A percentile compares a stretch with the other conserved stretches of the same genome.
Evolutionary conservation across 1,140 invertebrate species (phyloP).

Genomic region (Bombus superbus): DNA sequence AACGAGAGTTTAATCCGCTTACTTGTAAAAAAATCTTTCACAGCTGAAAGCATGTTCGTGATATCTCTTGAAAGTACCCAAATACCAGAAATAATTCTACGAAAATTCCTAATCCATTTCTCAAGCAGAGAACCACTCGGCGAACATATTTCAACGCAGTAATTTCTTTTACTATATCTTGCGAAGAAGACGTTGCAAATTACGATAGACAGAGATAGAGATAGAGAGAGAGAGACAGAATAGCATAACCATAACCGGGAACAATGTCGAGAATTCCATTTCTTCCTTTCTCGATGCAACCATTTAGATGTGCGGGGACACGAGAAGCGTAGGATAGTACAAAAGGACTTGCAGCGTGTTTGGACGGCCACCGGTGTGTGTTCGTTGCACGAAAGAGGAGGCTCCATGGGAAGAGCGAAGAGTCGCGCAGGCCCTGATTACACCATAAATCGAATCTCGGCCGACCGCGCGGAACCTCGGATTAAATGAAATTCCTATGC

Average conservation of each 20-base stretch:
- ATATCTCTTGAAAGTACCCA: background rate
- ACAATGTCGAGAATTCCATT: slow-evolving; percentile 56
- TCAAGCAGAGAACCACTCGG: background rate
- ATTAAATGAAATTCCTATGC: slow-evolving; percentile 81
- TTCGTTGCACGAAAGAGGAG: slow-evolving; percentile 42
- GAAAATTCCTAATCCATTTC: background rate
- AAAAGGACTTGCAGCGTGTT: slow-evolving; percentile 53
- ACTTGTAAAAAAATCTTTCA: background rate
- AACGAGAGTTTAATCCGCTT: background rate
- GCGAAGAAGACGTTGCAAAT: slow-evolving; percentile 50
- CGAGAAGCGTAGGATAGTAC: slow-evolving; percentile 13
- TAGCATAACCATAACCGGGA: slow-evolving; percentile 38
- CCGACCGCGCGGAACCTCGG: slow-evolving; percentile 75
- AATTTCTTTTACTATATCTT: background rate
- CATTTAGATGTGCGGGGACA: slow-evolving; percentile 44
- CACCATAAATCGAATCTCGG: slow-evolving; percentile 81
- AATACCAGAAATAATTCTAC: background rate
- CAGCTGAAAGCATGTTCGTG: background rate
- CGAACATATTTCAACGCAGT: background rate
- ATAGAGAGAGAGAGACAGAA: background rate
- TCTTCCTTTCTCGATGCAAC: slow-evolving; percentile 35
- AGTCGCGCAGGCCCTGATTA: slow-evolving; percentile 77
- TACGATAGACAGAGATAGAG: background rate
- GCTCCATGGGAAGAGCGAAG: slow-evolving; percentile 47
- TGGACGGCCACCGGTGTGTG: slow-evolving; percentile 38